Conservation (phyloP, 2,113 vertebrate species). For the Psettodes erumei region DNA sequence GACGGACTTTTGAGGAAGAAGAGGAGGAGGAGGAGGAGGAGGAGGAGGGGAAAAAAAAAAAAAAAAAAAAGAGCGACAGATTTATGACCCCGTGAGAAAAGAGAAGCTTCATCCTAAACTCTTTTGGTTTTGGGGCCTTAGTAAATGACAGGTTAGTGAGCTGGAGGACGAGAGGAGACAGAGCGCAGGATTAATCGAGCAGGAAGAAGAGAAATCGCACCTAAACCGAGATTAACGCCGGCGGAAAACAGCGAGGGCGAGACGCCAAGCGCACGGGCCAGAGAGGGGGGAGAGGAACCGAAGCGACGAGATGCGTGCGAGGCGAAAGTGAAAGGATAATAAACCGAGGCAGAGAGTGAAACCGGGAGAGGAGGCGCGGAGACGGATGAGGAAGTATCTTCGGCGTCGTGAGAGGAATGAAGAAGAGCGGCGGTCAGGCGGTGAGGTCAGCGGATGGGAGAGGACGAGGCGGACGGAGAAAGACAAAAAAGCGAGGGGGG, state of each 20-base stretch:
- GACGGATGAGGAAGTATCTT: too few species aligned
- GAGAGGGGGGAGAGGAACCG: constrained; percentile 24
- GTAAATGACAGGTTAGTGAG: constrained; percentile 68
- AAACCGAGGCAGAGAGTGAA: neutral
- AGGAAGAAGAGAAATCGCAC: neutral
- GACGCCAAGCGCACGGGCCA: neutral
- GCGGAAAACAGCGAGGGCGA: neutral
- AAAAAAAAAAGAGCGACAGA: constrained; percentile 33
- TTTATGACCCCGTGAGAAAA: constrained; percentile 75
- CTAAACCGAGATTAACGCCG: constrained; percentile 19
- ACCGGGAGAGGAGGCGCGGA: too few species aligned
- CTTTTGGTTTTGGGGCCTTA: constrained; percentile 43
- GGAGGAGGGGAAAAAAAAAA: neutral
- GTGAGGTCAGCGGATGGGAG: constrained; percentile 72
- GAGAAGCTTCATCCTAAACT: constrained; percentile 47
- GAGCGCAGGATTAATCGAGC: neutral
- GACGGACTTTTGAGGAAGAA: constrained; percentile 1
- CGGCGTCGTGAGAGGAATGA: constrained; percentile 54
- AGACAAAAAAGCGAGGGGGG: constrained; percentile 58
- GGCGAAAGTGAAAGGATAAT: constrained; percentile 23
- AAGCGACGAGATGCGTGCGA: too few species aligned
- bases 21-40: neutral
- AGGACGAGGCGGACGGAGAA: constrained; percentile 31
- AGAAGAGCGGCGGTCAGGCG: constrained; percentile 55
- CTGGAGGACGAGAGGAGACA: neutral